Conservation (phyloP, 2,888 invertebrate species). For the Macroteleia sp. region DNA sequence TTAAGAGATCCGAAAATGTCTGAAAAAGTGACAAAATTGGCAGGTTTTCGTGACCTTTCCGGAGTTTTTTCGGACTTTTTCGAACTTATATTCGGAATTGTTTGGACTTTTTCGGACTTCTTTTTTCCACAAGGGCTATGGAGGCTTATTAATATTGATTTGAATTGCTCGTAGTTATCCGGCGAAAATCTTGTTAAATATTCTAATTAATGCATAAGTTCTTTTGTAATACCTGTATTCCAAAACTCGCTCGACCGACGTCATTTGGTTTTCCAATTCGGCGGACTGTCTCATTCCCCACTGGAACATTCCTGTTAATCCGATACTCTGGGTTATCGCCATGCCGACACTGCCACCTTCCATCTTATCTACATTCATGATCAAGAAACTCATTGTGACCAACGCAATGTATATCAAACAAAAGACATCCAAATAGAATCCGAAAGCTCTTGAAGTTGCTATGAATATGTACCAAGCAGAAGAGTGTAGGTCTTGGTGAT, state of each 20-base stretch:
- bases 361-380: constrained; percentile 83
- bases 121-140: no score
- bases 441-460: constrained; percentile 95
- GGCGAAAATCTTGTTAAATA: no score
- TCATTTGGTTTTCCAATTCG: constrained; percentile 94
- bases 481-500: constrained; percentile 93
- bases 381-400: constrained; percentile 93
- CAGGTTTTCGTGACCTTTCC: no score
- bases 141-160: no score
- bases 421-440: constrained; percentile 95
- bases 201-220: no score
- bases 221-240: constrained; percentile 87
- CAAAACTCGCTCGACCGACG: constrained; percentile 93
- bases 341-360: constrained; percentile 90
- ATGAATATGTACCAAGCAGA: constrained; percentile 97
- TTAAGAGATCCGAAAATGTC: no score
- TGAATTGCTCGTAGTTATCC: no score
- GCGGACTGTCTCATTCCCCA: constrained; percentile 98
- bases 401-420: constrained; percentile 93
- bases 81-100: no score
- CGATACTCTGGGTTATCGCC: constrained; percentile 92
- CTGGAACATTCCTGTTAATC: constrained; percentile 91
- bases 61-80: no score
- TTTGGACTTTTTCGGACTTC: no score
- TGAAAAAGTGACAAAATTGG: no score